Evolutionary conservation across 2,113 vertebrate genomes (phyloP).

Genomic region (Ailurus styani): DNA sequence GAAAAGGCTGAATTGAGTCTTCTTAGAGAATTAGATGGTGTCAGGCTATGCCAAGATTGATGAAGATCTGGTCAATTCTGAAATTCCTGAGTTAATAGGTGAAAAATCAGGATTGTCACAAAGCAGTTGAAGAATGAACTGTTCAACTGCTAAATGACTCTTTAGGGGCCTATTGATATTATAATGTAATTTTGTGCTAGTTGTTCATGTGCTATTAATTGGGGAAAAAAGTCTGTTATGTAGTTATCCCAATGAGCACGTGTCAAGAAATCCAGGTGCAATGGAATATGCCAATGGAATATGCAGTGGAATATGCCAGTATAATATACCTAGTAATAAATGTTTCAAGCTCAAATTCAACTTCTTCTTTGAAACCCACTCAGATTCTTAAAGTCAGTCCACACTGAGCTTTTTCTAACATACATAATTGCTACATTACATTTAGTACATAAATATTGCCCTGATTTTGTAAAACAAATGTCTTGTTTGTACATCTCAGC

Average conservation of each 20-base stretch:
- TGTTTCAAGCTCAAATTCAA: not conserved
- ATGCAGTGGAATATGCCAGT: no score
- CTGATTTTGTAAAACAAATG: not conserved
- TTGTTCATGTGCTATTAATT: not conserved
- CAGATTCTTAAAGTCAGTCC: not conserved
- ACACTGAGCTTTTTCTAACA: not conserved
- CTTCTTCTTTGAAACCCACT: not conserved
- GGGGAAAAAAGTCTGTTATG: not conserved
- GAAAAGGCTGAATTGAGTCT: not conserved
- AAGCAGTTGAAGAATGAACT: not conserved
- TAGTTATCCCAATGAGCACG: not conserved
- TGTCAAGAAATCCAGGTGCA: not conserved
- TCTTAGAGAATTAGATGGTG: not conserved
- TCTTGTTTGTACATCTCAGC: not conserved
- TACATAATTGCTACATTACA: not conserved
- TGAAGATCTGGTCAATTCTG: not conserved
- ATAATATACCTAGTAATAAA: not conserved
- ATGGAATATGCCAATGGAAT: not conserved
- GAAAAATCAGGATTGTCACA: not conserved
- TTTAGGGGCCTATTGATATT: not conserved
- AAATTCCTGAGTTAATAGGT: not conserved
- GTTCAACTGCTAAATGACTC: not conserved
- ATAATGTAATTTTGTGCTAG: not conserved
- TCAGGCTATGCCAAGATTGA: not conserved
- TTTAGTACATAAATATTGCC: not conserved